Evolutionary conservation across 2,797 vertebrate genomes (phyloP).

Genomic region (Danio tinwini): DNA sequence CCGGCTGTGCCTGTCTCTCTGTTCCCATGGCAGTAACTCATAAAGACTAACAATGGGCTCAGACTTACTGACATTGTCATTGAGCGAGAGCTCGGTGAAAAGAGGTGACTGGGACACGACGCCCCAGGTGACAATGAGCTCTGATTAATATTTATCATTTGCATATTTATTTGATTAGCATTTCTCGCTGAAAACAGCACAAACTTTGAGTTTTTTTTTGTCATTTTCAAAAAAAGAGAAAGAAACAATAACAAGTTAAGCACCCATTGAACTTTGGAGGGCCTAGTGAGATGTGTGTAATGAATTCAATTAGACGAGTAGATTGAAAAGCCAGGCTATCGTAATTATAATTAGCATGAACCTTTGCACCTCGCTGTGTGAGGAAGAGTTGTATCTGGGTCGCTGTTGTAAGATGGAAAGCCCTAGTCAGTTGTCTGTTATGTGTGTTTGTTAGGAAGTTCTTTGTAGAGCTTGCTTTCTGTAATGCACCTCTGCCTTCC

Average conservation of each 20-base stretch:
- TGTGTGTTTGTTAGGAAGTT: conserved; percentile 59
- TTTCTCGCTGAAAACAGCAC: conserved; percentile 51
- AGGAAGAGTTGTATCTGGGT: conserved; percentile 53
- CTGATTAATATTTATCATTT: conserved; percentile 73
- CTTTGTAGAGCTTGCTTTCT: conserved; percentile 37
- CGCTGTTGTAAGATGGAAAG: conserved; percentile 50
- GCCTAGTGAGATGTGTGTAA: conserved; percentile 70
- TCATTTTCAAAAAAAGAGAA: not conserved
- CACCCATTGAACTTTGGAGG: conserved; percentile 60
- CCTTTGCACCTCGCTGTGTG: conserved; percentile 62
- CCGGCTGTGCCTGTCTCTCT: conserved; percentile 26
- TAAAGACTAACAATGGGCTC: conserved; percentile 46
- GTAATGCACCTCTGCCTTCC: conserved; percentile 31
- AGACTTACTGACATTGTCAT: conserved; percentile 63
- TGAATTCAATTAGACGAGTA: conserved; percentile 76
- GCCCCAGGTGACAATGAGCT: conserved; percentile 69
- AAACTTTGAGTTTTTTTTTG: not conserved
- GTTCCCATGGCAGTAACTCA: conserved; percentile 45
- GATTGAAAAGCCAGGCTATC: conserved; percentile 64
- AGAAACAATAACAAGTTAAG: conserved; percentile 62
- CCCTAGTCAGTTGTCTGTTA: conserved; percentile 18
- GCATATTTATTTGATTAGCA: conserved; percentile 78
- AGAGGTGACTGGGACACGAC: conserved; percentile 52
- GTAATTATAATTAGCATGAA: conserved; percentile 66
- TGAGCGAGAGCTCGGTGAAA: conserved; percentile 69